These are phyloP conservation scores for Philaethria dido DNA, from an alignment of 2,888 invertebrate species.

Conservation along the genomic window DNA sequence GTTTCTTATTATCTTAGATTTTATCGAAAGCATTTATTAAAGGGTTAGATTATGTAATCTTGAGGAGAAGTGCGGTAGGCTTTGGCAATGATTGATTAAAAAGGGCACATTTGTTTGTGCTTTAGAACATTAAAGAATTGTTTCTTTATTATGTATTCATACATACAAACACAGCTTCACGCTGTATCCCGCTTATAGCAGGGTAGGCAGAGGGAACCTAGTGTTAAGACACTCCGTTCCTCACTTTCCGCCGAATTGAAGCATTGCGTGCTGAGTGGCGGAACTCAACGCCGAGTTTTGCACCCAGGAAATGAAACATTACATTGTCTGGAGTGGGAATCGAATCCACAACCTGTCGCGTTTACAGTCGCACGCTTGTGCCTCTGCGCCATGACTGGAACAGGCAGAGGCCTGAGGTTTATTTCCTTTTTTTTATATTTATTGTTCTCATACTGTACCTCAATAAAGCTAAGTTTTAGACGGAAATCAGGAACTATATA, in stretches of 20 bases:
- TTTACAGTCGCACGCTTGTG: no score
- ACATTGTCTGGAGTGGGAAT: background rate
- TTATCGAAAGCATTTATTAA: background rate
- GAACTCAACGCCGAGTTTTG: no score
- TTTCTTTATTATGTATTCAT: no score
- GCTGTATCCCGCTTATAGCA: no score
- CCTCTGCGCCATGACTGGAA: no score
- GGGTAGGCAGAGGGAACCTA: no score
- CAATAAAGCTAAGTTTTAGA: background rate
- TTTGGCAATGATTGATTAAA: slow-evolving; percentile 21
- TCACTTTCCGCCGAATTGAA: background rate
- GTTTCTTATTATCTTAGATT: background rate
- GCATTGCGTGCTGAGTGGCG: no score
- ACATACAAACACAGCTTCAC: no score
- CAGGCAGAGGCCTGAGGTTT: no score
- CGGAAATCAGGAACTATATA: slow-evolving; percentile 17
- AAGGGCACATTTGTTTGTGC: background rate
- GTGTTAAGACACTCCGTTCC: background rate
- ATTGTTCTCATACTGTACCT: background rate
- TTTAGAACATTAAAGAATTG: background rate
- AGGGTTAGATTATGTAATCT: slow-evolving; percentile 12
- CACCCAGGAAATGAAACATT: no score
- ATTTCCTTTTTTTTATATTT: no score
- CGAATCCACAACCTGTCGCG: no score
- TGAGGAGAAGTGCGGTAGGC: background rate